Base-by-base conservation (phyloP, 2,797 vertebrate species). In the Anas bernieri region DNA sequence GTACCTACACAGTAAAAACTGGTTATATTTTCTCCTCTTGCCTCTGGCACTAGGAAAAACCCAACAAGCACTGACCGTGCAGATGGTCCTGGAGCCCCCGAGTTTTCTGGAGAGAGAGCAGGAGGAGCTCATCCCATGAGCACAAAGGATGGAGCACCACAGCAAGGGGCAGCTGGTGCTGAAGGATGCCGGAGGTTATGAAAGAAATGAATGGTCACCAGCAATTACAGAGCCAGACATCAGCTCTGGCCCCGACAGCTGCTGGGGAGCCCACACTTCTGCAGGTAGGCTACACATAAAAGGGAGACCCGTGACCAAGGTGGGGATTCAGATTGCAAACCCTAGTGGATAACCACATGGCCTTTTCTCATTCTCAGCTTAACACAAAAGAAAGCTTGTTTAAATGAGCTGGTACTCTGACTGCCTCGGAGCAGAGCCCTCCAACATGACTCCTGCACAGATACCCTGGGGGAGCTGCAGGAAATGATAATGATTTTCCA, bases 151-250 rank as follows among this genome's bases (percentile, higher is more conserved):
- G 15, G 35, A 79, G 55, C 41, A 16, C 46, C 76, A 23, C 0
- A 3, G 9, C 30, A 86, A 56, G 46, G 46, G 50, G 31, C 58
- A 26, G 30, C 62, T 92, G 20, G 30, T 73, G 21, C 66, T 55
- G n/a, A 67, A 52, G 43, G 41, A 37, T 66, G 25, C n/a, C 28
- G 35, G 21, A 6, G 30, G 43, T 41, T 59, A 63, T 10, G 41
- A 83, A 96, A 92, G 62, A 62, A 62, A 80, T 77, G 67, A 79
- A 89, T 87, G 78, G 63, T 82, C 88, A 86, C n/a, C 63, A 94
- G 80, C 46, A 82, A 59, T 80, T 90, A 91, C 37, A 74, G 80
- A 69, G 80, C 30, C 56, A 92, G 82, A 46, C 17, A 70, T 25
- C 31, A 58, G 25, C 30, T 81, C 64, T 52, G 62, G 43, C 45